Conservation (phyloP, 2,888 invertebrate genomes). For the Lingula anatina region DNA sequence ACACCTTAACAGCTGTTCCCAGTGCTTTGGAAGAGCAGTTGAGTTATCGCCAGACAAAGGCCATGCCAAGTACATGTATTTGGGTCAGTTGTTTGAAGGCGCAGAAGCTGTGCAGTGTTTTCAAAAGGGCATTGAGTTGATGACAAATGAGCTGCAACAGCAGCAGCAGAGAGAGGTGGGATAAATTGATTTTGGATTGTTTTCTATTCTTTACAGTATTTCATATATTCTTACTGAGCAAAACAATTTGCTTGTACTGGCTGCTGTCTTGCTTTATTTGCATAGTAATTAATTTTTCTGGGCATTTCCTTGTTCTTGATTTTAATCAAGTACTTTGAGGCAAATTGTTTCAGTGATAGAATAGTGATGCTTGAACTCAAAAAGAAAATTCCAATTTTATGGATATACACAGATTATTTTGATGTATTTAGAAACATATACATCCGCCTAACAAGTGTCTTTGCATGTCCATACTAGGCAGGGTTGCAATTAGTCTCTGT, state of each 20-base stretch:
- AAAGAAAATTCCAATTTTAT: no score
- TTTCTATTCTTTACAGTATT: not conserved
- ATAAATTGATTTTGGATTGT: not conserved
- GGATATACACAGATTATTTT: no score
- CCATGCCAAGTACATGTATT: slow-evolving; percentile 52
- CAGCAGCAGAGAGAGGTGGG: slow-evolving; percentile 24
- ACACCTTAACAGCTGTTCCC: slow-evolving; percentile 6
- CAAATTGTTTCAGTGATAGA: no score
- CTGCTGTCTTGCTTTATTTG: no score
- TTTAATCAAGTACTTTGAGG: no score
- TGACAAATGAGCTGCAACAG: slow-evolving; percentile 24
- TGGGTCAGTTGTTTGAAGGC: slow-evolving; percentile 52
- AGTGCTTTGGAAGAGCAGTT: slow-evolving; percentile 49
- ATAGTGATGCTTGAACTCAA: no score
- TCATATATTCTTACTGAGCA: not conserved
- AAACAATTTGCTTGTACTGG: not conserved
- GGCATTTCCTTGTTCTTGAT: no score
- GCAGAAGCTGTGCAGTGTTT: slow-evolving; percentile 49
- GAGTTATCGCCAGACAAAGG: slow-evolving; percentile 49
- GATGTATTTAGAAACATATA: no score
- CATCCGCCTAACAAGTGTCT: no score
- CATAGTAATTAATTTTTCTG: no score
- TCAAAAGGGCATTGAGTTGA: slow-evolving; percentile 51
- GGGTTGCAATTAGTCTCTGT: no score
- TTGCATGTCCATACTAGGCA: no score